phyloP scores from a whole-genome alignment of 2,888 invertebrate species.

The Coecobrya sp. region DNA sequence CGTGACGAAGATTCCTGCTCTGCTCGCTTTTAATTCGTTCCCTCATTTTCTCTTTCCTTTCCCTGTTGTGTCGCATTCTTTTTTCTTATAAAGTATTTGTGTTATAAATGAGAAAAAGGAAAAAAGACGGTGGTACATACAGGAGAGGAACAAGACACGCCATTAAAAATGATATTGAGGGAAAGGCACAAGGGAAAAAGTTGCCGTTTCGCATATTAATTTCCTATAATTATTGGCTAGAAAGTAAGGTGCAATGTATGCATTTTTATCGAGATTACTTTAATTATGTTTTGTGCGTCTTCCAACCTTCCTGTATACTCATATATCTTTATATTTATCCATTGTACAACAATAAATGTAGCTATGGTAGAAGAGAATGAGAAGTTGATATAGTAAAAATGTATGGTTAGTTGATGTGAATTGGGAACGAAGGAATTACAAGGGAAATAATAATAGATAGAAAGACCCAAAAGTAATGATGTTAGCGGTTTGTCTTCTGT shows the following conservation, averaged over 20 bases:
- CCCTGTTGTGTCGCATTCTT: slow-evolving; percentile 43
- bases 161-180: slow-evolving; percentile 62
- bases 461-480: slow-evolving; percentile 63
- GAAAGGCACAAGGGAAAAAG: slow-evolving; percentile 81
- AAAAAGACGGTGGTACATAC: not conserved
- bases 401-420: not conserved
- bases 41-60: slow-evolving; percentile 22
- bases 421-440: slow-evolving; percentile 40
- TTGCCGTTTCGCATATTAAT: slow-evolving; percentile 87
- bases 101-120: not conserved
- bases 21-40: slow-evolving; percentile 42
- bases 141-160: slow-evolving; percentile 60
- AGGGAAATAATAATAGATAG: slow-evolving; percentile 50
- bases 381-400: not conserved
- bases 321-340: not conserved
- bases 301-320: not conserved
- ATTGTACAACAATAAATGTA: not conserved
- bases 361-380: no score
- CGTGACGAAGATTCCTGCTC: slow-evolving; percentile 66
- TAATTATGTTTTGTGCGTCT: slow-evolving; percentile 85
- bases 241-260: slow-evolving; percentile 87
- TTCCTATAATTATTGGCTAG: slow-evolving; percentile 87
- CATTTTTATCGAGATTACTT: slow-evolving; percentile 87
- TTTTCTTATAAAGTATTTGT: not conserved
- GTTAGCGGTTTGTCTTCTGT: slow-evolving; percentile 64